These are phyloP conservation scores for Synergus japonicus DNA, from an alignment of 2,888 invertebrate genomes.

Conservation along the genomic window DNA sequence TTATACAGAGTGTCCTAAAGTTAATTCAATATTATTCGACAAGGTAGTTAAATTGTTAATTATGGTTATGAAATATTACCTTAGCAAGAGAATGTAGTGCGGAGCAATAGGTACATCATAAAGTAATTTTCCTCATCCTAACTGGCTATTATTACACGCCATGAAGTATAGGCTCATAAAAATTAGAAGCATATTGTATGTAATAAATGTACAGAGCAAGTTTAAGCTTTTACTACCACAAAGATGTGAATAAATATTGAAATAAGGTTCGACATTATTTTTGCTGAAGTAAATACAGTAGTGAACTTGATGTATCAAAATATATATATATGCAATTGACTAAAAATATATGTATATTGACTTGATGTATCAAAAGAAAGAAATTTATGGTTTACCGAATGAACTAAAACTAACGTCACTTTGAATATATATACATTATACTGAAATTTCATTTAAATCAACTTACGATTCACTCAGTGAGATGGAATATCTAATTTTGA, in stretches of 20 bases:
- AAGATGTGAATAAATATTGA: not conserved
- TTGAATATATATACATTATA: not conserved
- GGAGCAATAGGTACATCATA: not conserved
- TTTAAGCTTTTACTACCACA: not conserved
- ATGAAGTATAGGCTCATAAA: too few relatives aligned
- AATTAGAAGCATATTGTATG: too few relatives aligned
- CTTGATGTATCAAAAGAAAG: not conserved
- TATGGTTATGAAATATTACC: not conserved
- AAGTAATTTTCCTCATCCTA: not conserved
- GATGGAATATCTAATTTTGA: conserved; percentile 37
- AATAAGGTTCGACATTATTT: not conserved
- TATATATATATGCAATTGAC: too few relatives aligned
- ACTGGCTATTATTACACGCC: not conserved
- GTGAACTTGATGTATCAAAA: not conserved
- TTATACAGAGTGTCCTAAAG: not conserved
- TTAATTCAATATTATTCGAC: not conserved
- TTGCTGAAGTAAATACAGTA: not conserved
- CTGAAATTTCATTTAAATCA: conserved; percentile 32
- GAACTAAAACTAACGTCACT: not conserved
- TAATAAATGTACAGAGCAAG: too few relatives aligned
- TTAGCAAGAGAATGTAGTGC: not conserved
- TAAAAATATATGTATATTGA: too few relatives aligned
- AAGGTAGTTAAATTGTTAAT: not conserved
- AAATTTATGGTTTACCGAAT: not conserved
- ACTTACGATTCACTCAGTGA: conserved; percentile 20